Conservation (phyloP, 2,113 vertebrate genomes). For the Laterallus jamaicensis region DNA sequence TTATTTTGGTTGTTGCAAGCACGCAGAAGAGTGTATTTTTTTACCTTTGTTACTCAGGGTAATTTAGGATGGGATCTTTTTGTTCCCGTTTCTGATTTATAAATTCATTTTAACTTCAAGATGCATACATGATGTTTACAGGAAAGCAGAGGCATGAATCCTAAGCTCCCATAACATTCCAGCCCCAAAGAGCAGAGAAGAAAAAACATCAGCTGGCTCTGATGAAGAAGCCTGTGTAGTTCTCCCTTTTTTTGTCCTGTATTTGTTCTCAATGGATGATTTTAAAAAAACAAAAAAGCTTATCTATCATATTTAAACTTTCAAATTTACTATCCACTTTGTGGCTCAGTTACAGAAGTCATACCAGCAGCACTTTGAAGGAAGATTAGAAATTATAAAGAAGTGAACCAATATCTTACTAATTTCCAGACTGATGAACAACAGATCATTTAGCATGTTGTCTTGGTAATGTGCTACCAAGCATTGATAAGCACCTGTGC, state of each 20-base stretch:
- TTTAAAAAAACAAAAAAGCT: neutral
- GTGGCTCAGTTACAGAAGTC: neutral
- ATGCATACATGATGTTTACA: neutral
- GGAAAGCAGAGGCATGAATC: neutral
- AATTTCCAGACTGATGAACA: conserved; percentile 13
- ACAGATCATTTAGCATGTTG: neutral
- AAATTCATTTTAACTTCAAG: neutral
- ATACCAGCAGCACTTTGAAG: neutral
- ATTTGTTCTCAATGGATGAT: neutral
- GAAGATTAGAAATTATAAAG: neutral
- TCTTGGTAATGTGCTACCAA: neutral
- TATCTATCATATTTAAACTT: neutral
- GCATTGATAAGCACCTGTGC: neutral
- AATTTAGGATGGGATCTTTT: accelerated
- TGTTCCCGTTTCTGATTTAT: neutral
- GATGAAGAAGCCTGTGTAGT: neutral
- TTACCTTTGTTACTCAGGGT: neutral
- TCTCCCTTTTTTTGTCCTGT: neutral
- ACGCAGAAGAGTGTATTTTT: neutral
- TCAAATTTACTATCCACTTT: neutral
- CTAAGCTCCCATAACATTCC: neutral
- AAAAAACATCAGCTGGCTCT: neutral
- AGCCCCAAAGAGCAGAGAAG: neutral
- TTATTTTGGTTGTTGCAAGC: neutral
- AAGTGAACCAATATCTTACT: neutral